Conservation (phyloP, 2,888 invertebrate genomes). For the Tetropium fuscum region DNA sequence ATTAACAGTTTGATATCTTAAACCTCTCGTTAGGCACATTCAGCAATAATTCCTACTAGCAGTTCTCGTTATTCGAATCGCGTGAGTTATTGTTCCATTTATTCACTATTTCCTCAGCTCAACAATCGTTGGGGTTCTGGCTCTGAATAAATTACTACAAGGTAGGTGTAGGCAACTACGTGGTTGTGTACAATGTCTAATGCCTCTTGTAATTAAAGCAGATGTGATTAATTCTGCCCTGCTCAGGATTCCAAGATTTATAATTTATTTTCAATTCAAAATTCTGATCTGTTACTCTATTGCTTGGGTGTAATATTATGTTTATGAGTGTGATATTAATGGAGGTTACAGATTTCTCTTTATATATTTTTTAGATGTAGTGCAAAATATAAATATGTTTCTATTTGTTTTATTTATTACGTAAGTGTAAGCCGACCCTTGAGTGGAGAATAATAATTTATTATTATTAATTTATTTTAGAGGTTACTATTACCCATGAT, state of each 20-base stretch:
- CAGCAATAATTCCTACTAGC: conserved; percentile 16
- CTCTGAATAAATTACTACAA: conserved; percentile 34
- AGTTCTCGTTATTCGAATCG: conserved; percentile 34
- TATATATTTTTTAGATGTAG: too few species aligned
- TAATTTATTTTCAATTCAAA: conserved; percentile 14
- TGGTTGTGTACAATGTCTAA: conserved; percentile 44
- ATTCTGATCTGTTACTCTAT: too few species aligned
- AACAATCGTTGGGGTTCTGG: conserved; percentile 22
- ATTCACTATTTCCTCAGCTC: conserved; percentile 53
- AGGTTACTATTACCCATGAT: too few species aligned
- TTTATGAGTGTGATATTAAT: too few species aligned
- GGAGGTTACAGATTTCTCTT: too few species aligned
- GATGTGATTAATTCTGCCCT: conserved; percentile 45
- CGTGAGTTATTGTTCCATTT: conserved; percentile 55
- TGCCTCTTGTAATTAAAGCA: conserved; percentile 47
- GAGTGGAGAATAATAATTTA: too few species aligned
- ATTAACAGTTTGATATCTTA: conserved; percentile 19
- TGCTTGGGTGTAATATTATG: too few species aligned
- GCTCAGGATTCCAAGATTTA: conserved; percentile 10
- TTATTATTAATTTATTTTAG: too few species aligned
- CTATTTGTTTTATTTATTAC: too few species aligned
- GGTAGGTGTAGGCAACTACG: conserved; percentile 29
- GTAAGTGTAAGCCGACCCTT: too few species aligned
- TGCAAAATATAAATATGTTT: too few species aligned
- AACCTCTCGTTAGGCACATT: conserved; percentile 18